Evolutionary conservation across 2,797 vertebrate species (phyloP).

Genomic region (Percopsis omiscomaycus): DNA sequence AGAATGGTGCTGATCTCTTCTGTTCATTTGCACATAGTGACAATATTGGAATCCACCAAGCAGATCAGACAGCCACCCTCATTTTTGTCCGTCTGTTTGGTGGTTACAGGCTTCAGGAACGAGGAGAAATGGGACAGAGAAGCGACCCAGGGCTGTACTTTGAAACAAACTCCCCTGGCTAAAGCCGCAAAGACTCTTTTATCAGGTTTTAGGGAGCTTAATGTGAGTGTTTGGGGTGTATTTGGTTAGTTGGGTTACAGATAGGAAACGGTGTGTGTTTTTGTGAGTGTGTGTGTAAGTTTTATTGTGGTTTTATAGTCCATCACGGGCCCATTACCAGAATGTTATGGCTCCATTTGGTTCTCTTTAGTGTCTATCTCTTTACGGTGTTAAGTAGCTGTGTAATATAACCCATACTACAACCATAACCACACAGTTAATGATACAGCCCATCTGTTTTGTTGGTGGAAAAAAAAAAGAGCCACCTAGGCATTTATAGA

Average conservation of each 20-base stretch:
- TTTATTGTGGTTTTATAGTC: constrained; percentile 62
- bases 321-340: constrained; percentile 57
- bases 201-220: constrained; percentile 13
- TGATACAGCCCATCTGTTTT: constrained; percentile 12
- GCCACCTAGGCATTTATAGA: background rate
- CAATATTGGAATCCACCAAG: too few relatives aligned
- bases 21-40: too few relatives aligned
- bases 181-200: constrained; percentile 24
- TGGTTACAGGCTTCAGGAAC: too few relatives aligned
- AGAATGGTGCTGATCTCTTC: too few relatives aligned
- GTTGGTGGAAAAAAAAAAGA: constrained; percentile 11
- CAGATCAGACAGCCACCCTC: too few relatives aligned
- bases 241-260: background rate
- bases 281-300: background rate
- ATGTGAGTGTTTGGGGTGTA: background rate
- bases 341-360: constrained; percentile 48
- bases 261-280: background rate
- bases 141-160: background rate
- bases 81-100: too few relatives aligned
- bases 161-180: constrained; percentile 12
- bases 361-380: constrained; percentile 55
- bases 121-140: background rate
- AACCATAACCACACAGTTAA: constrained; percentile 17
- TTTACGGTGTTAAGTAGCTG: constrained; percentile 54
- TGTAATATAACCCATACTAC: constrained; percentile 42